A percentile compares a stretch with the other conserved stretches of the same genome.
Evolutionary conservation across 2,888 invertebrate species (phyloP).

Genomic region (Lutraria lutraria): DNA sequence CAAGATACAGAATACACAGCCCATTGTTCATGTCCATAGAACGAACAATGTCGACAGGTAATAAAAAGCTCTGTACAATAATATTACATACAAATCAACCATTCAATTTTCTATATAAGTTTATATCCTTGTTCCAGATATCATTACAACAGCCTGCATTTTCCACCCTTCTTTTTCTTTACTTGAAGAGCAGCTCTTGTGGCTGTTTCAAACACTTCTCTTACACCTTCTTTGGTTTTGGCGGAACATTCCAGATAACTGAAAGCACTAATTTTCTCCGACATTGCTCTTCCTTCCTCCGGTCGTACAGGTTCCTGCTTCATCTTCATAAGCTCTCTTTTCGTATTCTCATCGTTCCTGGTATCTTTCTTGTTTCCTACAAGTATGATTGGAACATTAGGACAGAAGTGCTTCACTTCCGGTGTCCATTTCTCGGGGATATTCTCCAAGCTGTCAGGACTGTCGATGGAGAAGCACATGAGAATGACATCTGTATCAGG

Average conservation of each 20-base stretch:
- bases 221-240: constrained; percentile 99
- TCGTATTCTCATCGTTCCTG: constrained; percentile 87
- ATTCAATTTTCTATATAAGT: constrained; percentile 33
- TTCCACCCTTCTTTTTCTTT: constrained; percentile 64
- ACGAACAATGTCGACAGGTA: constrained; percentile 19
- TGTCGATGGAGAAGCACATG: constrained; percentile 99
- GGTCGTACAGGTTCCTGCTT: constrained; percentile 99
- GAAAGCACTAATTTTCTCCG: constrained; percentile 99
- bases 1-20: constrained; percentile 20
- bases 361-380: constrained; percentile 96
- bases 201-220: constrained; percentile 99
- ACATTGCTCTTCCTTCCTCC: constrained; percentile 98
- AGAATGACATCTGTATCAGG: constrained; percentile 99
- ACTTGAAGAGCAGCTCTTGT: constrained; percentile 99
- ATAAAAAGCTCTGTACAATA: constrained; percentile 24
- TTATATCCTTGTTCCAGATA: constrained; percentile 40
- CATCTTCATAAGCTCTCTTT: constrained; percentile 94
- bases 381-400: constrained; percentile 99
- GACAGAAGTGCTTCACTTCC: constrained; percentile 97
- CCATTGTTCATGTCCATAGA: constrained; percentile 8
- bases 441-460: constrained; percentile 99
- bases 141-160: constrained; percentile 66
- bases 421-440: constrained; percentile 99
- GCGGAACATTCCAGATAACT: constrained; percentile 99
- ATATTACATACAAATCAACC: constrained; percentile 31